These are phyloP conservation scores for Echinarachnius parma DNA, from an alignment of 53 echinoderm and acorn worm species.

Conservation along the genomic window DNA sequence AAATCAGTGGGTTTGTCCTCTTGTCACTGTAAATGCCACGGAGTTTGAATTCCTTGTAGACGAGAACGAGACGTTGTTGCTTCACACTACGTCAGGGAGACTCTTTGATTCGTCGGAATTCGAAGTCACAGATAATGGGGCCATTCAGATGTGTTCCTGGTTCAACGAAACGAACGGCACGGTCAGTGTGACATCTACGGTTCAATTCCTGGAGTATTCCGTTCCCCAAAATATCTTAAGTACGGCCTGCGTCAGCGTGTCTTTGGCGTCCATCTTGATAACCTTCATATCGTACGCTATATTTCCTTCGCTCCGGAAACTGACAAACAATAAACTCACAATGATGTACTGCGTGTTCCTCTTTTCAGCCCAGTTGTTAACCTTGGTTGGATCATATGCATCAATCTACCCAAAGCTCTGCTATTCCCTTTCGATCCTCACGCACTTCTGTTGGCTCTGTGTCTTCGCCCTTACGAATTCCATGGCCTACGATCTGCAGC, in stretches of 20 bases:
- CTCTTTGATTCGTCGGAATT: too few relatives aligned
- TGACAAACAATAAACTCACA: conserved; percentile 24
- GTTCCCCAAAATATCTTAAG: conserved; percentile 13
- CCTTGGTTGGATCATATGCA: conserved; percentile 15
- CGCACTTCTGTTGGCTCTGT: conserved; percentile 25
- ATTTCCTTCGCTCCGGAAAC: conserved; percentile 26
- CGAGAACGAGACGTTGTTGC: background rate
- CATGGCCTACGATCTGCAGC: conserved; percentile 17
- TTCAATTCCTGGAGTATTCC: background rate
- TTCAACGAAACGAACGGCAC: background rate
- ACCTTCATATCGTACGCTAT: conserved; percentile 9
- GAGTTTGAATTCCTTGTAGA: too few relatives aligned
- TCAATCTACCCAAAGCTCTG: conserved; percentile 5
- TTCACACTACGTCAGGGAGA: background rate
- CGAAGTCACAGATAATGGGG: too few relatives aligned
- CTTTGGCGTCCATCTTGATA: background rate
- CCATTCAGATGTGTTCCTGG: conserved; percentile 10
- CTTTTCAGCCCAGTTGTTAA: conserved; percentile 6
- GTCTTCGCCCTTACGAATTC: conserved; percentile 22
- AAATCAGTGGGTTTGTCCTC: too few relatives aligned
- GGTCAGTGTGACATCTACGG: background rate
- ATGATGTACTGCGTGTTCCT: conserved; percentile 11
- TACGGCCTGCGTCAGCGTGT: conserved; percentile 10
- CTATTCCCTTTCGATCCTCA: conserved; percentile 1
- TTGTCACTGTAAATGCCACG: too few relatives aligned